These are phyloP conservation scores for Macrobrachium nipponense DNA, from an alignment of 1,140 invertebrate genomes.

Conservation along the genomic window DNA sequence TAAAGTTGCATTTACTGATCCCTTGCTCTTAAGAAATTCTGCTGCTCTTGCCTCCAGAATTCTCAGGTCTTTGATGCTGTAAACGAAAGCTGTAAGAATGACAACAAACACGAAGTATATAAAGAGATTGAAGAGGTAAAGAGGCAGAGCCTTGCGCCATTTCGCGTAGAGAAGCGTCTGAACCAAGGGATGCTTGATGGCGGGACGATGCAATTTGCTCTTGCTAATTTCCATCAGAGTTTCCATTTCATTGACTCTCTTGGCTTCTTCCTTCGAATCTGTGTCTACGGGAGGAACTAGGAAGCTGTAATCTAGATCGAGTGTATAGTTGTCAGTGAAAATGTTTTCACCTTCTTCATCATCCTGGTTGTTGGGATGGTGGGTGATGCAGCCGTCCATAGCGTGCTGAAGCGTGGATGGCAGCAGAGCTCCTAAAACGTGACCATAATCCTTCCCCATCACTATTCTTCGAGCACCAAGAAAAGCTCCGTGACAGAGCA, in stretches of 20 bases:
- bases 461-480: slow-evolving; percentile 41
- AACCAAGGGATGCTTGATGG: slow-evolving; percentile 81
- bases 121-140: slow-evolving; percentile 79
- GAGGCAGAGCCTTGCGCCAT: slow-evolving; percentile 80
- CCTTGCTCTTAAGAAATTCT: neutral
- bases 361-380: slow-evolving; percentile 12
- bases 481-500: slow-evolving; percentile 53
- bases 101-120: slow-evolving; percentile 80
- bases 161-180: slow-evolving; percentile 85
- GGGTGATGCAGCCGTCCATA: slow-evolving; percentile 62
- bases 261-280: neutral
- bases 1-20: neutral
- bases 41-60: slow-evolving; percentile 38
- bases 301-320: slow-evolving; percentile 57
- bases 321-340: slow-evolving; percentile 47
- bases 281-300: slow-evolving; percentile 37
- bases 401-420: slow-evolving; percentile 52
- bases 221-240: slow-evolving; percentile 56
- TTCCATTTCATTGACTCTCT: slow-evolving; percentile 43
- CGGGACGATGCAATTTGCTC: slow-evolving; percentile 40
- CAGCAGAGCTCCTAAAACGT: slow-evolving; percentile 33
- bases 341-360: slow-evolving; percentile 46
- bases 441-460: slow-evolving; percentile 7
- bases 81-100: slow-evolving; percentile 67
- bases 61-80: slow-evolving; percentile 51